Evolutionary conservation across 2,797 vertebrate genomes (phyloP).

Genomic region (Brotula barbata): DNA sequence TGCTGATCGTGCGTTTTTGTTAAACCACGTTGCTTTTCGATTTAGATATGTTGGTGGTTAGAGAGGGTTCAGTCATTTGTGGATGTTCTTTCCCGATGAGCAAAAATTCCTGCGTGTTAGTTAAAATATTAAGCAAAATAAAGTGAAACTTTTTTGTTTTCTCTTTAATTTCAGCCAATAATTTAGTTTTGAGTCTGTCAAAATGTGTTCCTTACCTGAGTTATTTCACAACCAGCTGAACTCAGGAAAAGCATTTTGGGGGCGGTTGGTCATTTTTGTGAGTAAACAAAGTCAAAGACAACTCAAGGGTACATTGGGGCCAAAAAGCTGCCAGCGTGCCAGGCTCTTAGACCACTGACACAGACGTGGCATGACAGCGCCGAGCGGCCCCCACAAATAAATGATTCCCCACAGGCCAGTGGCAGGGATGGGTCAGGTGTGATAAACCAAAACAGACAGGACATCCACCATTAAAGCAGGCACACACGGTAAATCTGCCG

Average conservation of each 20-base stretch:
- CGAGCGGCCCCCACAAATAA: slow-evolving; percentile 8
- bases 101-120: too few species aligned
- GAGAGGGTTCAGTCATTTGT: too few species aligned
- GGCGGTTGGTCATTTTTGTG: background rate
- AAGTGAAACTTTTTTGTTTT: background rate
- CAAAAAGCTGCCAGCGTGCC: slow-evolving; percentile 11
- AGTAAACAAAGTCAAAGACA: slow-evolving; percentile 9
- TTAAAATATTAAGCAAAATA: too few species aligned
- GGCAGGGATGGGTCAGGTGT: slow-evolving; percentile 16
- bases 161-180: too few species aligned
- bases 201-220: background rate
- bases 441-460: slow-evolving; percentile 39
- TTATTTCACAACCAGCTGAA: background rate
- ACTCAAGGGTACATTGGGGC: slow-evolving; percentile 4
- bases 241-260: background rate
- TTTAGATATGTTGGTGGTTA: too few species aligned
- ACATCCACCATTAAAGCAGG: slow-evolving; percentile 3
- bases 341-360: background rate
- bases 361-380: slow-evolving; percentile 15
- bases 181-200: too few species aligned
- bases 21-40: too few species aligned
- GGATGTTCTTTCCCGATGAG: too few species aligned
- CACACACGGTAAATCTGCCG: background rate
- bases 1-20: too few species aligned
- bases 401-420: slow-evolving; percentile 2